A percentile compares a stretch with the other conserved stretches of the same genome.
These are phyloP conservation scores for Augiades crinisus DNA, from an alignment of 2,888 invertebrate genomes.

Conservation along the genomic window DNA sequence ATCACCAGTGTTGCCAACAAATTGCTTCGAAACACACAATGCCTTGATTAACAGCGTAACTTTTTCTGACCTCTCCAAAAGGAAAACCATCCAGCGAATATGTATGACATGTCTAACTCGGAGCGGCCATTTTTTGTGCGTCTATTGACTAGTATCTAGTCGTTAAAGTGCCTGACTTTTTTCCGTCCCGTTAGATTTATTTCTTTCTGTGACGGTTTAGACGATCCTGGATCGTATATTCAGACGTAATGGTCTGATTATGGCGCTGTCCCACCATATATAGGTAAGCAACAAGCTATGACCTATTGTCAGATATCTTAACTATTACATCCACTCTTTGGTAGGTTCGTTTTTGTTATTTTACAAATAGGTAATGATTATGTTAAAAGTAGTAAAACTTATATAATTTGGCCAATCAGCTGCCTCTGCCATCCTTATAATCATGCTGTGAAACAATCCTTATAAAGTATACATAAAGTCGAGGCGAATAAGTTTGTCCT, in stretches of 20 bases:
- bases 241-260: slow-evolving; percentile 8
- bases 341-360: too few relatives aligned
- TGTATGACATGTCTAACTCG: slow-evolving; percentile 30
- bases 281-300: background rate
- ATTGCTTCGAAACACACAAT: slow-evolving; percentile 16
- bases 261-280: slow-evolving; percentile 2
- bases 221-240: slow-evolving; percentile 19
- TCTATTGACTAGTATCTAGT: slow-evolving; percentile 29
- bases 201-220: slow-evolving; percentile 28
- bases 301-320: background rate
- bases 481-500: too few relatives aligned
- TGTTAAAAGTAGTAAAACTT: too few relatives aligned
- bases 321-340: too few relatives aligned
- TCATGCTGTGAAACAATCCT: too few relatives aligned
- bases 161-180: slow-evolving; percentile 33
- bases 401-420: too few relatives aligned
- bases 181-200: slow-evolving; percentile 33
- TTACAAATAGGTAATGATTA: too few relatives aligned
- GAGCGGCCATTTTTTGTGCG: slow-evolving; percentile 30
- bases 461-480: too few relatives aligned
- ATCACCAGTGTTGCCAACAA: too few relatives aligned
- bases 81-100: slow-evolving; percentile 31
- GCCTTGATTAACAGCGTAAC: slow-evolving; percentile 30
- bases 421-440: too few relatives aligned
- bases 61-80: slow-evolving; percentile 26